Conservation (phyloP, 2,888 invertebrate genomes). For the Pseudococcus jackbeardsleyi region DNA sequence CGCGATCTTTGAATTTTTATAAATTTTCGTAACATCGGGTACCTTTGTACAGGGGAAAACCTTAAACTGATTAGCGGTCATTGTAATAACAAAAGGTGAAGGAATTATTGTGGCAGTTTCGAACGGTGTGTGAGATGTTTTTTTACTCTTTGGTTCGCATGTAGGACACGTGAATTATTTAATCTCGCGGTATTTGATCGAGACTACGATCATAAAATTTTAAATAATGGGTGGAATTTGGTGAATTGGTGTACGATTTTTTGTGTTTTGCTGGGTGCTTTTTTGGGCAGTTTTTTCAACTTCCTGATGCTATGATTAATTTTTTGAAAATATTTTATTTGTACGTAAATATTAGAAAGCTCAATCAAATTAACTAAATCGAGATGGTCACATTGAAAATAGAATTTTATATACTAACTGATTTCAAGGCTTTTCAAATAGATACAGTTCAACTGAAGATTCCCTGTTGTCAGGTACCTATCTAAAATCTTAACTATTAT, state of each 20-base stretch:
- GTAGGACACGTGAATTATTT: slow-evolving; percentile 1
- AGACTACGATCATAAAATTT: not conserved
- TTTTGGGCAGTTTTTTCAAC: not conserved
- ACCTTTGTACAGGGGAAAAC: not conserved
- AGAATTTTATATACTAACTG: no score
- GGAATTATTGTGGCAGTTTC: not conserved
- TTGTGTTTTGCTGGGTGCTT: not conserved
- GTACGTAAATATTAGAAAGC: no score
- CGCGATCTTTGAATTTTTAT: not conserved
- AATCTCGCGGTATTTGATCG: not conserved
- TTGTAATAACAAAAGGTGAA: slow-evolving; percentile 38
- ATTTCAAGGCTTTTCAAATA: no score
- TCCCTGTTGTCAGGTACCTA: no score
- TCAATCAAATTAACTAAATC: no score
- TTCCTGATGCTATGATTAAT: no score
- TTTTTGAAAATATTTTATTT: no score
- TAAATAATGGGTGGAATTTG: not conserved
- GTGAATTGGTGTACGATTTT: not conserved
- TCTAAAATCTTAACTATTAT: no score
- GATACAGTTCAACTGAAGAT: no score
- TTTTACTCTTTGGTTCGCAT: not conserved
- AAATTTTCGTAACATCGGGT: not conserved
- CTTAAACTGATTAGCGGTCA: slow-evolving; percentile 37
- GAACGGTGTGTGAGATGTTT: not conserved
- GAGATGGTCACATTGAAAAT: no score